Percentiles rank a stretch among this genome's conserved stretches.
phyloP scores from a whole-genome alignment of 37 sponge, comb jelly and placozoan genomes.

The Tethya wilhelma region DNA sequence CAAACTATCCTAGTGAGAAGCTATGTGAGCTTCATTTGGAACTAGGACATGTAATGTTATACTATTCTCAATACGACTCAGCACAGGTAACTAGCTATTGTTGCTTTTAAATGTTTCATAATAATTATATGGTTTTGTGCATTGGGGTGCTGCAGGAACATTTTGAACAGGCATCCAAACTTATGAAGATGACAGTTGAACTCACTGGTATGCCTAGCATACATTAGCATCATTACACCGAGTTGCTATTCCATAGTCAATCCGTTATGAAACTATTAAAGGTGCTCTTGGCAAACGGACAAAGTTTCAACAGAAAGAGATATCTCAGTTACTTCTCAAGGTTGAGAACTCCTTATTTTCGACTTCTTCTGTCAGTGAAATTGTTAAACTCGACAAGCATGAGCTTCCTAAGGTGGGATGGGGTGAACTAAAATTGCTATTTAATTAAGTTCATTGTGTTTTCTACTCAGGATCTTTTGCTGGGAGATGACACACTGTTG shows the following conservation, averaged over 20 bases:
- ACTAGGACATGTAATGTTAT: conserved; percentile 58
- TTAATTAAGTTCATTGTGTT: too few relatives aligned
- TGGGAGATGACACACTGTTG: conserved; percentile 81
- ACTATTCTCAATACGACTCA: conserved; percentile 52
- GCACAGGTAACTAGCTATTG: conserved; percentile 43
- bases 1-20: conserved; percentile 5
- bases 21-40: conserved; percentile 65
- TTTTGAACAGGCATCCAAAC: conserved; percentile 38
- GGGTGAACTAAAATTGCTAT: too few relatives aligned
- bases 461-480: conserved; percentile 49
- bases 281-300: conserved; percentile 93
- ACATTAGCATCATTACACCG: too few relatives aligned
- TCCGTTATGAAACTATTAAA: not conserved
- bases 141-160: conserved; percentile 47
- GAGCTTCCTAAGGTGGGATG: not conserved
- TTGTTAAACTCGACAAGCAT: too few relatives aligned
- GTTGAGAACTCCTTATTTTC: conserved; percentile 44
- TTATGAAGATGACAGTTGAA: conserved; percentile 9
- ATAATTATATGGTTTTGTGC: too few relatives aligned
- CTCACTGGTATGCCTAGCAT: too few relatives aligned
- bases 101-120: not conserved
- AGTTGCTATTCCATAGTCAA: too few relatives aligned
- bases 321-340: conserved; percentile 77
- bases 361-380: too few relatives aligned
- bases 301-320: conserved; percentile 71